phyloP scores from a whole-genome alignment of 2,113 vertebrate species.

The Mesitornis unicolor region DNA sequence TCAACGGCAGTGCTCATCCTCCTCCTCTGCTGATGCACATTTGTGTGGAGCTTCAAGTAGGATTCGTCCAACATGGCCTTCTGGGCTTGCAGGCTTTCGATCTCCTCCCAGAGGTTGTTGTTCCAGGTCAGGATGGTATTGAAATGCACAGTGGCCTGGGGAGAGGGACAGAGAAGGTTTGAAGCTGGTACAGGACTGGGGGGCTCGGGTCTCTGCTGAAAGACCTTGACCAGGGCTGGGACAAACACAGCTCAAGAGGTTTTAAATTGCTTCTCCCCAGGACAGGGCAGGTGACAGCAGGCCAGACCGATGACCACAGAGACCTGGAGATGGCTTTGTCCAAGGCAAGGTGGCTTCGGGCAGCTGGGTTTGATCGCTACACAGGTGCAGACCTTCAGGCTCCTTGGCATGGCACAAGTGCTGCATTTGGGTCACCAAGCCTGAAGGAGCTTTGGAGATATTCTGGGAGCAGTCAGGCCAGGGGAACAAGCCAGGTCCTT shows the following conservation, averaged over 20 bases:
- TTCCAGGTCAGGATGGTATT: conserved; percentile 53
- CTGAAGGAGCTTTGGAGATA: conserved; percentile 7
- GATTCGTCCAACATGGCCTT: conserved; percentile 42
- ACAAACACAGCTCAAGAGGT: neutral
- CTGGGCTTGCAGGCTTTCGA: conserved; percentile 24
- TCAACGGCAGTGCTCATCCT: conserved; percentile 24
- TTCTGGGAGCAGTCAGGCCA: neutral
- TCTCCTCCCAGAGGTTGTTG: conserved; percentile 36
- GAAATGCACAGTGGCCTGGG: conserved; percentile 50
- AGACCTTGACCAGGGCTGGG: neutral
- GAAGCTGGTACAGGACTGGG: neutral
- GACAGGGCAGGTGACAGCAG: too few relatives aligned
- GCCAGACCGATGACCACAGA: fast-evolving
- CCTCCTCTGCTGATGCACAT: conserved; percentile 30
- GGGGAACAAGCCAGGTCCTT: neutral
- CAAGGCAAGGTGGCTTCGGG: neutral
- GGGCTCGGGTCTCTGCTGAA: neutral
- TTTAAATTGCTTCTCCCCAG: neutral
- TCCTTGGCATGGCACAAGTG: neutral
- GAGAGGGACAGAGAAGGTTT: neutral
- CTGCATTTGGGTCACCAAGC: conserved; percentile 20
- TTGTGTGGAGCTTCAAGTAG: conserved; percentile 31
- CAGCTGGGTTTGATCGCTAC: neutral
- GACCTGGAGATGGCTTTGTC: neutral
- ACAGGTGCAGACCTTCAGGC: conserved; percentile 29